Base-by-base conservation (phyloP, 2,888 invertebrate species). In the Beris chalybata region DNA sequence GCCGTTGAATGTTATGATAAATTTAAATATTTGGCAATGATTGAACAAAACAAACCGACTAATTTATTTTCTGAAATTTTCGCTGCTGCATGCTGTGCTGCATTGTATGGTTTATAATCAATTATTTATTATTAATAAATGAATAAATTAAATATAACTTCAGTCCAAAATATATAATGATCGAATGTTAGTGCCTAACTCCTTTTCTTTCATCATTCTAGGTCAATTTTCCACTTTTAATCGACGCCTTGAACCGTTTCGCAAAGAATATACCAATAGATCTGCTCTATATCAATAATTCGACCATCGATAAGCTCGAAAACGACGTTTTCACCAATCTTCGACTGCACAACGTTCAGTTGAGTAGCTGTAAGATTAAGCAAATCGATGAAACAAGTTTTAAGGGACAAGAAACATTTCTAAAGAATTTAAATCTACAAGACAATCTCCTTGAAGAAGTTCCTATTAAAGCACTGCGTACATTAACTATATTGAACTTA, bases 261-360 rank as follows among this genome's bases (percentile, higher is more conserved):
- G 86, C 89, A 29, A 83, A 85, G 70, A 83, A 85, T 71, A 87
- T 86, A 64, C 84, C 88, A 58, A 83, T 95, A 71, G 95, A 95
- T 79, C 84, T 95, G 71, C 85, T 95, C 47, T 94, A 95, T 79
- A 86, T 95, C 69, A 93, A 93, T 82, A 95, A 95, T 82, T 92
- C 93, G 61, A 90, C 91, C 43, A 86, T 95, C 59, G 84, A 85
- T 38, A 82, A 83, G 63, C 81, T 94, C 59, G 84, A 84, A 56
- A 87, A 90, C 74, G 85, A 86, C 70, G 85, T 89, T 70, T 88
- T 93, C 74, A 78, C 82, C 32, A 87, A 88, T 74, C 82, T 93
- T 63, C 87, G 85, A 75, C 86, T 93, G 75, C 89, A 90, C 75
- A 94, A 92, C 79, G 84, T 93, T 61, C 94, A 94, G 81, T 84